phyloP scores from a whole-genome alignment of 1,140 invertebrate genomes.

The Drosophila mojavensis region DNA sequence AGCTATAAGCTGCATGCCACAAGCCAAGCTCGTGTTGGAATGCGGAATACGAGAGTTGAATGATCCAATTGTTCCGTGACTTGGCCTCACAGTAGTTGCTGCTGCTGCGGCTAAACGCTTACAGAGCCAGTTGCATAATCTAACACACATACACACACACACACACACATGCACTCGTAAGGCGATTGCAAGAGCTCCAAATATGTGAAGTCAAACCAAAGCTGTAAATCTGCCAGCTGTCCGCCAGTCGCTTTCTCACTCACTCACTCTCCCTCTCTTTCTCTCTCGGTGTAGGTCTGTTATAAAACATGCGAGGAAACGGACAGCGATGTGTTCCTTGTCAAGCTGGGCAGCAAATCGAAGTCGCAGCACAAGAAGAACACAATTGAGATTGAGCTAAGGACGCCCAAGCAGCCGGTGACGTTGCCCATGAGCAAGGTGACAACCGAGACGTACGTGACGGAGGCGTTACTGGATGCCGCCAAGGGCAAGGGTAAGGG shows the following conservation, averaged over 20 bases:
- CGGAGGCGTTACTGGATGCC: constrained; percentile 64
- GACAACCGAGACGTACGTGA: constrained; percentile 78
- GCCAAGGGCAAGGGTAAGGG: constrained; percentile 36
- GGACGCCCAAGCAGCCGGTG: constrained; percentile 74
- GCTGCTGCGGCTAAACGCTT: constrained; percentile 25
- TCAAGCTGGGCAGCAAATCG: constrained; percentile 77
- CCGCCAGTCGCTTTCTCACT: background rate
- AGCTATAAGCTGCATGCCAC: constrained; percentile 3
- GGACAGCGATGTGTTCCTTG: constrained; percentile 82
- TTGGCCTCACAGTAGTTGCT: constrained; percentile 16
- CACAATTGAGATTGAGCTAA: constrained; percentile 79
- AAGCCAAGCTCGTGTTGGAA: constrained; percentile 40
- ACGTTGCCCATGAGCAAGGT: constrained; percentile 64
- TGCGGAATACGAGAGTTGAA: constrained; percentile 50
- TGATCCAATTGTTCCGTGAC: constrained; percentile 47
- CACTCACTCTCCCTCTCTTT: background rate
- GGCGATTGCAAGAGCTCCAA: constrained; percentile 29
- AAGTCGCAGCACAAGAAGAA: constrained; percentile 73
- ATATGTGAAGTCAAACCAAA: constrained; percentile 52
- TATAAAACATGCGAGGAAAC: constrained; percentile 83
- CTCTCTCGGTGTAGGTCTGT: constrained; percentile 58
- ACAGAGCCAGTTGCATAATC: constrained; percentile 53
- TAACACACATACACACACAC: background rate
- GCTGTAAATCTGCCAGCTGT: constrained; percentile 31
- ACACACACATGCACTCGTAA: background rate